These are phyloP conservation scores for Malurus splendens DNA, from an alignment of 2,797 vertebrate genomes.

Conservation along the genomic window DNA sequence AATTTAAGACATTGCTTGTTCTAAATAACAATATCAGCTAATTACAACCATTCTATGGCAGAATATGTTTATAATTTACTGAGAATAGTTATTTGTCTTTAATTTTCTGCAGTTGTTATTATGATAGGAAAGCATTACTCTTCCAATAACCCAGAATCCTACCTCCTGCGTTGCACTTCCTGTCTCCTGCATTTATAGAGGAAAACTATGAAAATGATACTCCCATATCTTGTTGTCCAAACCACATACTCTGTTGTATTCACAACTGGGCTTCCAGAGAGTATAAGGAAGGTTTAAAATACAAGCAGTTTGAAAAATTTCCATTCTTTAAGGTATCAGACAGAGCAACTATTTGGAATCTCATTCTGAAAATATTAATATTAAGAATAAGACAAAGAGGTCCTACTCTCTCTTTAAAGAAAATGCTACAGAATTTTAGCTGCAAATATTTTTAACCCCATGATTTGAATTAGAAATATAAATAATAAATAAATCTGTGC, in stretches of 20 bases:
- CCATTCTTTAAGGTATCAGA: background rate
- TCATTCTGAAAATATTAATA: background rate
- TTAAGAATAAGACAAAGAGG: background rate
- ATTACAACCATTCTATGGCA: background rate
- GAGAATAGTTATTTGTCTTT: background rate
- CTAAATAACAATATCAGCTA: background rate
- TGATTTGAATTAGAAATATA: background rate
- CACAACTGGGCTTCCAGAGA: background rate
- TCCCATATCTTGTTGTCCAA: background rate
- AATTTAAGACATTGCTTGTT: background rate
- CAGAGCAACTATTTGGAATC: background rate
- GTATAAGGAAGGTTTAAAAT: background rate
- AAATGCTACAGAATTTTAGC: background rate
- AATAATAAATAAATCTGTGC: conserved; percentile 8
- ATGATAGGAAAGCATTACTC: background rate
- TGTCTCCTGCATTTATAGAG: background rate
- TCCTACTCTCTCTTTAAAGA: background rate
- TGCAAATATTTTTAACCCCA: background rate
- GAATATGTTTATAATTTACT: background rate
- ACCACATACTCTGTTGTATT: fast-evolving
- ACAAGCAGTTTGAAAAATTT: background rate
- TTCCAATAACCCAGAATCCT: background rate
- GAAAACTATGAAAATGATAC: background rate
- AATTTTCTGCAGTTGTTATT: background rate
- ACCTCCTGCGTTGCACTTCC: background rate